A percentile compares a stretch with the other conserved stretches of the same genome.
Evolutionary conservation across 2,113 vertebrate species (phyloP).

Genomic region (Phaethornis superciliosus): DNA sequence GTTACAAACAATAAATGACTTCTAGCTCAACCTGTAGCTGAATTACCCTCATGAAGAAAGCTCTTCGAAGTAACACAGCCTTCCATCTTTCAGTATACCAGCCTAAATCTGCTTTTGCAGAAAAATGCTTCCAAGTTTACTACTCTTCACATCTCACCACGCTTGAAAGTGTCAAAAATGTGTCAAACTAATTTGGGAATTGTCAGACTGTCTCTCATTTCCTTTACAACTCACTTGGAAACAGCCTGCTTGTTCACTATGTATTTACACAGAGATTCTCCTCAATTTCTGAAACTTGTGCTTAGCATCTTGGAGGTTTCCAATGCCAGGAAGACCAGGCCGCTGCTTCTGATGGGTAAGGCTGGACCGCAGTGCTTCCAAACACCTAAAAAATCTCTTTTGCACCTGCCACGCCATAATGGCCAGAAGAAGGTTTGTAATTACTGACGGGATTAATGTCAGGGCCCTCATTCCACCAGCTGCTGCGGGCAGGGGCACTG

Average conservation of each 20-base stretch:
- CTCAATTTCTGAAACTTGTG: background rate
- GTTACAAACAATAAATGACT: background rate
- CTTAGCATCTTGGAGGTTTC: background rate
- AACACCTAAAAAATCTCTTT: background rate
- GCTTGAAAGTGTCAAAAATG: conserved; percentile 18
- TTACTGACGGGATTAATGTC: background rate
- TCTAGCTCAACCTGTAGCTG: background rate
- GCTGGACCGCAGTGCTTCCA: fast-evolving
- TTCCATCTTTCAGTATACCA: conserved; percentile 6
- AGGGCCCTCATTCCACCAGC: background rate
- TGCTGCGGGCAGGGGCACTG: background rate
- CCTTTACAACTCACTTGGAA: background rate
- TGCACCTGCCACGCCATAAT: background rate
- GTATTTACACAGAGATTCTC: background rate
- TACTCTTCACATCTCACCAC: conserved; percentile 55
- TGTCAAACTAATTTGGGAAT: conserved; percentile 39
- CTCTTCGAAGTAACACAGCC: background rate
- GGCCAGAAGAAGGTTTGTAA: background rate
- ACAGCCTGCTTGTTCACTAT: background rate
- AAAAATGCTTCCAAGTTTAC: conserved; percentile 42
- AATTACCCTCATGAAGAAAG: background rate
- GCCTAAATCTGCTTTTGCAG: background rate
- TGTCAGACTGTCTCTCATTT: conserved; percentile 37
- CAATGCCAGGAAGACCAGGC: background rate
- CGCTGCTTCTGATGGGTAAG: background rate